Evolutionary conservation across 1,140 invertebrate species (phyloP).

Genomic region (Delia radicum): DNA sequence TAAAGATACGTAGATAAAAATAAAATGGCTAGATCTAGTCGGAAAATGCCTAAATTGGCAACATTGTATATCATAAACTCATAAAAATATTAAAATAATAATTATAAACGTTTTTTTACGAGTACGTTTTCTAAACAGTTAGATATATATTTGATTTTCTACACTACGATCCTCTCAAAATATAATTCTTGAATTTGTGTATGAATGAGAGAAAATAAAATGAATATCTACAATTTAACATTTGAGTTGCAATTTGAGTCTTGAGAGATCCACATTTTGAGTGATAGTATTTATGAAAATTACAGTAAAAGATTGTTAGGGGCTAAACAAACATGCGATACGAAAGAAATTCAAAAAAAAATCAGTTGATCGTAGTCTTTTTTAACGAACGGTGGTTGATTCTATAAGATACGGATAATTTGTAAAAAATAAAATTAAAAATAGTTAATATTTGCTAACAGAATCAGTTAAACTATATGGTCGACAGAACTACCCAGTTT

Average conservation of each 20-base stretch:
- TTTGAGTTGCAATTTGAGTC: not conserved
- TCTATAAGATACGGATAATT: not conserved
- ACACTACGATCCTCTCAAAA: too few species aligned
- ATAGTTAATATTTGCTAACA: not conserved
- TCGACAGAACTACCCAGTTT: not conserved
- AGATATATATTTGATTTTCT: too few species aligned
- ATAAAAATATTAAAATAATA: too few species aligned
- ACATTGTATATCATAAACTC: too few species aligned
- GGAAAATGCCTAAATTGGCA: too few species aligned
- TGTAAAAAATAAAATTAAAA: not conserved
- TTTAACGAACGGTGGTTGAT: not conserved
- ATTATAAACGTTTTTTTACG: too few species aligned
- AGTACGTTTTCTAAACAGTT: too few species aligned
- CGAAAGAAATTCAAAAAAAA: too few species aligned
- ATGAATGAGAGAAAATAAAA: not conserved
- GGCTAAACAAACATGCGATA: not conserved
- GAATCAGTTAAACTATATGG: not conserved
- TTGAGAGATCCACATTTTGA: not conserved
- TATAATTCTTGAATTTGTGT: too few species aligned
- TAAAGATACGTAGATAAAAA: too few species aligned
- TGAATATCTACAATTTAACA: not conserved
- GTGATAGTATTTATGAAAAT: not conserved
- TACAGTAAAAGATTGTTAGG: not conserved
- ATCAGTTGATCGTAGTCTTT: not conserved
- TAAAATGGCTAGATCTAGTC: too few species aligned